These are phyloP conservation scores for Sphaeridia pumilis DNA, from an alignment of 2,888 invertebrate genomes.

Conservation along the genomic window DNA sequence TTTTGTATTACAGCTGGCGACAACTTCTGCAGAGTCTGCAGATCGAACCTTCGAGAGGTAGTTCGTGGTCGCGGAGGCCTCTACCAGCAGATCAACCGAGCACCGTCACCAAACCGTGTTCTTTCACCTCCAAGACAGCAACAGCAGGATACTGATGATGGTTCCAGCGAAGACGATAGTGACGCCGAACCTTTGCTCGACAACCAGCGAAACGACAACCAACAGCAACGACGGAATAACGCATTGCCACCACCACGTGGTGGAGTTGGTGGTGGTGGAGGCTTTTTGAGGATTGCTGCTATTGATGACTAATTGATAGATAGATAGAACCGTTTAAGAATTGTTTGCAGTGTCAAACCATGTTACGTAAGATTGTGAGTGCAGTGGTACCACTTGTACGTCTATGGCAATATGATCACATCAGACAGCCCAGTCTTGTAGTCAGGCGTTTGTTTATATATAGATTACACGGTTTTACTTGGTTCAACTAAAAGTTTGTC, in stretches of 20 bases:
- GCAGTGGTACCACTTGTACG: too few species aligned
- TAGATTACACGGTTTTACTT: too few species aligned
- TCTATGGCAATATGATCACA: too few species aligned
- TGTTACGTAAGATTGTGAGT: too few species aligned
- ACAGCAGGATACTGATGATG: conserved; percentile 17
- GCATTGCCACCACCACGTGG: not conserved
- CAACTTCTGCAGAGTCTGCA: conserved; percentile 35
- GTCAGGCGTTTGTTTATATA: too few species aligned
- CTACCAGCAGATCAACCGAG: conserved; percentile 33
- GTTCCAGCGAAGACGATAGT: conserved; percentile 19
- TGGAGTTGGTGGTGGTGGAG: conserved; percentile 24
- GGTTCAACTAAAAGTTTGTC: too few species aligned
- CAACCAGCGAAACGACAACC: too few species aligned
- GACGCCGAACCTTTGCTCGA: conserved; percentile 17
- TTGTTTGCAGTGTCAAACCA: too few species aligned
- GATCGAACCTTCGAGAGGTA: conserved; percentile 31
- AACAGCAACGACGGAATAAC: not conserved
- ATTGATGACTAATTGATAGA: conserved; percentile 21
- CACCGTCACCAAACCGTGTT: conserved; percentile 30
- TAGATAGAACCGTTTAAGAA: too few species aligned
- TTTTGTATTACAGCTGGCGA: conserved; percentile 29
- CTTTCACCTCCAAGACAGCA: conserved; percentile 25
- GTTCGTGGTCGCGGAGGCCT: conserved; percentile 34
- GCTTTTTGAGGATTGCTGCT: conserved; percentile 32
- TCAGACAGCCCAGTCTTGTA: too few species aligned